These are phyloP conservation scores for Drosophila pruinosa DNA, from an alignment of 1,140 invertebrate genomes.

Conservation along the genomic window DNA sequence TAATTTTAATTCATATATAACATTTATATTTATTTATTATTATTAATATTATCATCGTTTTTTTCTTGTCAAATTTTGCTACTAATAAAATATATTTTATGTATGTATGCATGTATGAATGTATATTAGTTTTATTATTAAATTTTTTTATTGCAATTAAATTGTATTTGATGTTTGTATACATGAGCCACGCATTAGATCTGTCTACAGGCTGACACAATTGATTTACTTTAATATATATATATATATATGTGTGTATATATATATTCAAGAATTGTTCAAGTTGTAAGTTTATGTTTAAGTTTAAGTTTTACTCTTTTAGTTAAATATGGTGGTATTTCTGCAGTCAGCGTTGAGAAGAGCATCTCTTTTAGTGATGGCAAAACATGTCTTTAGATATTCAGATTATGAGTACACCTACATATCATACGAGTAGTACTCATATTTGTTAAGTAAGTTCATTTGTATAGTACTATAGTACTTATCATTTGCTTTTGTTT, in stretches of 20 bases:
- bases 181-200: constrained; percentile 53
- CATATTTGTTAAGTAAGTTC: constrained; percentile 16
- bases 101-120: constrained; percentile 40
- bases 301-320: constrained; percentile 43
- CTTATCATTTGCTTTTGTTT: neutral
- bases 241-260: constrained; percentile 13
- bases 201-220: constrained; percentile 31
- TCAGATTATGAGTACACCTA: constrained; percentile 13
- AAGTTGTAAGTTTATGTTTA: constrained; percentile 23
- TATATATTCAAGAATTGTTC: constrained; percentile 50
- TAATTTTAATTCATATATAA: constrained; percentile 55
- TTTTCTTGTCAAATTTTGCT: constrained; percentile 66
- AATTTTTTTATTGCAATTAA: constrained; percentile 29
- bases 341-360: constrained; percentile 82
- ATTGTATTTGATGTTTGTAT: constrained; percentile 52
- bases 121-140: constrained; percentile 12
- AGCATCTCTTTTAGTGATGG: constrained; percentile 75
- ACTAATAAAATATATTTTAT: constrained; percentile 78
- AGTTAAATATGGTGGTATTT: constrained; percentile 80
- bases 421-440: constrained; percentile 29
- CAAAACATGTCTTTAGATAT: constrained; percentile 56
- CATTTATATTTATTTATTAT: constrained; percentile 42
- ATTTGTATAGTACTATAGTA: constrained; percentile 12
- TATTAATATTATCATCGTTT: constrained; percentile 42
- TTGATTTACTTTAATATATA: constrained; percentile 58